Base-by-base conservation (phyloP, 1,140 invertebrate genomes). In the Drosophila paulistorum region DNA sequence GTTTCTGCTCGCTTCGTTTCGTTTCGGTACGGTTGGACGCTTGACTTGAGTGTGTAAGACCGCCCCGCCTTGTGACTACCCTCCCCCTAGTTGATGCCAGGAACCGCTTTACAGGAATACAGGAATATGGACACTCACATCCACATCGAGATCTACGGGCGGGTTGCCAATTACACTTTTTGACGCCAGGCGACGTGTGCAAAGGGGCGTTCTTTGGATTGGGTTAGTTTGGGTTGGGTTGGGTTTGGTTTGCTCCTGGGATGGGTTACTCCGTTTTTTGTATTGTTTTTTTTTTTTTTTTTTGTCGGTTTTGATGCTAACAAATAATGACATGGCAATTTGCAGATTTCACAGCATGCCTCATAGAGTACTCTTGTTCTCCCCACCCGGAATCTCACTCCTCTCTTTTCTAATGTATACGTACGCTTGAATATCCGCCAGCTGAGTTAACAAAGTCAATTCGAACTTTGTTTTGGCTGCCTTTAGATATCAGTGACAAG, bases 251-350 rank as follows among this genome's bases (percentile, higher is more conserved):
- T 30, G 30, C 30, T 30, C 30, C 6, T 65, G 76, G 64, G 79
- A 73, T 68, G 59, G 57, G 66, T 83, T 72, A 17, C 20, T 48
- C 45, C 45, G 14, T 20, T 48, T 48, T 60, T 71, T 6, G 68
- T 51, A 20, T 61, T 65, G 37, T 71, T 9, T 37, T 37, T 37
- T 64, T 66, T 51, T n/a, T n/a, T n/a, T n/a, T 37, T 64, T 66
- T 51, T 20, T 51, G 17, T 68, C 65, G 68, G 77, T 70, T 51
- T 91, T 91, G 90, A 91, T 80, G 71, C 81, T 91, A 91, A 91
- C 90, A 91, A 91, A 91, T 91, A 91, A 91, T 91, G 90, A 90
- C 90, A 91, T 84, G 86, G 86, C 90, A 91, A 91, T 91, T 91
- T 91, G 90, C 90, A 90, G 86, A 91, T 89, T 90, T 91, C 90